Evolutionary conservation across 2,888 invertebrate species (phyloP).

Genomic region (Sarcophaga caerulescens): DNA sequence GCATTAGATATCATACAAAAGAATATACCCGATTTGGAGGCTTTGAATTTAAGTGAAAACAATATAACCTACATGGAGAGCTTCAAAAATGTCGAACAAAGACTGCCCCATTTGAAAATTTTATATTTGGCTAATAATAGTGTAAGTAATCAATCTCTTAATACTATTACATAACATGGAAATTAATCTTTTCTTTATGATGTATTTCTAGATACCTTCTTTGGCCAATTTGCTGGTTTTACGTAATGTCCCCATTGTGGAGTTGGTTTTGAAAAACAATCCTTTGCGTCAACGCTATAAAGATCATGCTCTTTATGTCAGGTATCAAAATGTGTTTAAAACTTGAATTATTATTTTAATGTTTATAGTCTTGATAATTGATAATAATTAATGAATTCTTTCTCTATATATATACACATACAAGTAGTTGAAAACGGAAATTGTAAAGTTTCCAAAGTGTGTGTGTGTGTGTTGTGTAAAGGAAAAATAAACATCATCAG

Average conservation of each 20-base stretch:
- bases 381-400: slow-evolving; percentile 14
- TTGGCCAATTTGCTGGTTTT: slow-evolving; percentile 82
- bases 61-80: slow-evolving; percentile 86
- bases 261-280: slow-evolving; percentile 86
- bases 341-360: slow-evolving; percentile 36
- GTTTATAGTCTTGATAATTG: not conserved
- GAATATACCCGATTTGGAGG: slow-evolving; percentile 91
- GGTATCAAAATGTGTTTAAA: slow-evolving; percentile 84
- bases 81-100: slow-evolving; percentile 85
- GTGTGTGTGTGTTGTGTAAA: too few relatives aligned
- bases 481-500: slow-evolving; percentile 14
- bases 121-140: slow-evolving; percentile 91
- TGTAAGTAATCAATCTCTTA: slow-evolving; percentile 81
- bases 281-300: slow-evolving; percentile 87
- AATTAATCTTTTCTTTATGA: not conserved
- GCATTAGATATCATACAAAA: slow-evolving; percentile 91
- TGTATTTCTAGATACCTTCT: slow-evolving; percentile 84
- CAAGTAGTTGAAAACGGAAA: slow-evolving; percentile 8
- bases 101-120: slow-evolving; percentile 88
- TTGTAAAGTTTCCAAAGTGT: not conserved
- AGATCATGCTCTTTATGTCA: slow-evolving; percentile 89
- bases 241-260: slow-evolving; percentile 87
- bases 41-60: slow-evolving; percentile 91
- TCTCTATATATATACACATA: not conserved
- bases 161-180: too few relatives aligned